These are phyloP conservation scores for Babyrousa celebensis DNA, from an alignment of 2,797 vertebrate species.

Conservation along the genomic window DNA sequence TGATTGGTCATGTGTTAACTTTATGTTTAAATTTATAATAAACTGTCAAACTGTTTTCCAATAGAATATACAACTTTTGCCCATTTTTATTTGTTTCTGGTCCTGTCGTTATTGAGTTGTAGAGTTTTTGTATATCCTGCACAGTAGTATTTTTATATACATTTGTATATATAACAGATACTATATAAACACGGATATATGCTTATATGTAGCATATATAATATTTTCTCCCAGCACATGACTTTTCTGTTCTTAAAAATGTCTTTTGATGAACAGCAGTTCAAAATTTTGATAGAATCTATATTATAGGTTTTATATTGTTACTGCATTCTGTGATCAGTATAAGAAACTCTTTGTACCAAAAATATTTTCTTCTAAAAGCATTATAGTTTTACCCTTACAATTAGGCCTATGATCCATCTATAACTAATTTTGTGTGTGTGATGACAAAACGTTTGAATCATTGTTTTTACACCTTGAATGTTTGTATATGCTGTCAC, in stretches of 20 bases:
- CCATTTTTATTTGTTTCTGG: background rate
- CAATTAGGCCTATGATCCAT: background rate
- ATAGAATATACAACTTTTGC: background rate
- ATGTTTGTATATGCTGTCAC: constrained; percentile 32
- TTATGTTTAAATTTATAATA: constrained; percentile 27
- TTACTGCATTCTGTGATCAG: background rate
- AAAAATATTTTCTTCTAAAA: background rate
- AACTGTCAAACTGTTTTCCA: background rate
- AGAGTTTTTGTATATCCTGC: constrained; percentile 16
- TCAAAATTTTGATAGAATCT: constrained; percentile 21
- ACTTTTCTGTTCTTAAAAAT: constrained; percentile 2
- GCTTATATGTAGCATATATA: background rate
- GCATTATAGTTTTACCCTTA: constrained; percentile 30
- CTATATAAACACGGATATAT: background rate
- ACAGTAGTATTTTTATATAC: background rate
- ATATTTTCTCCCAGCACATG: constrained; percentile 14
- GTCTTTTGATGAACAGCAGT: background rate
- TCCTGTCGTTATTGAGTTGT: background rate
- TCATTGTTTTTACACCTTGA: constrained; percentile 10
- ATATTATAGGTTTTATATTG: constrained; percentile 49
- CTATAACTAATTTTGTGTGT: background rate
- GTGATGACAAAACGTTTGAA: constrained; percentile 5
- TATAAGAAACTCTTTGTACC: background rate
- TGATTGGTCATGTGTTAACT: background rate
- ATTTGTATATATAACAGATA: background rate